Conservation (phyloP, 2,888 invertebrate species). For the Paralinhomoeus sp. region DNA sequence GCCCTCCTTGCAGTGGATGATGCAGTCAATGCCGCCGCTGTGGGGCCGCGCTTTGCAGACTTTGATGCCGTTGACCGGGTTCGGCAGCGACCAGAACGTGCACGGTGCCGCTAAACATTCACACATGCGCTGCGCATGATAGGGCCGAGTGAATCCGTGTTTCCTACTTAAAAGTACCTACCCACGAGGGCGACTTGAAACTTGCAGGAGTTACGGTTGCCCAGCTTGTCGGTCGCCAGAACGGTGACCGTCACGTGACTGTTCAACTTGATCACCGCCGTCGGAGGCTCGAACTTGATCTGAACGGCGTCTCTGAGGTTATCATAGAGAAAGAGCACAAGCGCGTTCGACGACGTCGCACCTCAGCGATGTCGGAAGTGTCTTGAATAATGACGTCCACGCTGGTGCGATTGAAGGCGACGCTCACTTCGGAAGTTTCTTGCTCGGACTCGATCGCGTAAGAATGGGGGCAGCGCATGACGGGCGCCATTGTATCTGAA, state of each 20-base stretch:
- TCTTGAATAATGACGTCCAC: constrained; percentile 21
- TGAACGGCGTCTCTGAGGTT: constrained; percentile 1
- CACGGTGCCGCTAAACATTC: constrained; percentile 33
- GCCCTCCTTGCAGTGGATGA: constrained; percentile 16
- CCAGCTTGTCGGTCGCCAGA: constrained; percentile 16
- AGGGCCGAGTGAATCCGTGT: no score
- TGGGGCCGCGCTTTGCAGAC: constrained; percentile 50
- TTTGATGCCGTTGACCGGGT: constrained; percentile 52
- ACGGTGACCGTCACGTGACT: constrained; percentile 15
- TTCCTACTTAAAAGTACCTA: background rate
- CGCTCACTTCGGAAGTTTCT: constrained; percentile 5
- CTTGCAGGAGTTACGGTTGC: constrained; percentile 21
- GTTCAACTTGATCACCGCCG: constrained; percentile 12
- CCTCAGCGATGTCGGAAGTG: constrained; percentile 19
- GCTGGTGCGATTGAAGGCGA: constrained; percentile 18
- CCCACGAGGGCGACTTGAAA: constrained; percentile 21
- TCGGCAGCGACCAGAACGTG: constrained; percentile 72
- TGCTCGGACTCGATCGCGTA: constrained; percentile 15
- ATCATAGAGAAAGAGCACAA: background rate
- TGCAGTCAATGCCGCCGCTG: constrained; percentile 38
- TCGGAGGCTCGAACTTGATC: constrained; percentile 16
- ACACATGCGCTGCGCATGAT: no score
- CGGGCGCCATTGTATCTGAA: constrained; percentile 21
- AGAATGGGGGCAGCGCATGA: constrained; percentile 24
- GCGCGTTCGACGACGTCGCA: no score